phyloP scores from a whole-genome alignment of 2,888 invertebrate species.

The Hyposoter didymator region DNA sequence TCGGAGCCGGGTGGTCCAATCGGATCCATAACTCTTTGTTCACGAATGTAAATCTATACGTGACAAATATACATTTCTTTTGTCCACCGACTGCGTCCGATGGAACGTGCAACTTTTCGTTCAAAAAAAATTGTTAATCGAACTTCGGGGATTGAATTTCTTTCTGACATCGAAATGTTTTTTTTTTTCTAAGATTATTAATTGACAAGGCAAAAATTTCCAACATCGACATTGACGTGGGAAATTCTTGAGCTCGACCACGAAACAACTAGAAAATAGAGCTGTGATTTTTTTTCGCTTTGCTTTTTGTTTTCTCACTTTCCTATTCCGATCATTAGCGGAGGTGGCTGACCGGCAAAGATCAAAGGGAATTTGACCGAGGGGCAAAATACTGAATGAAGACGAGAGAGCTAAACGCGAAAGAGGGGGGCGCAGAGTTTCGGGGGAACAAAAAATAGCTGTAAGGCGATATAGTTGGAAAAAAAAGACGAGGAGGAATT shows the following conservation, averaged over 20 bases:
- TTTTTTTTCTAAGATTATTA: background rate
- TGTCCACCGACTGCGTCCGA: background rate
- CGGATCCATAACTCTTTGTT: constrained; percentile 15
- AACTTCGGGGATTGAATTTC: background rate
- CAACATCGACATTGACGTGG: background rate
- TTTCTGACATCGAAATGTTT: no score
- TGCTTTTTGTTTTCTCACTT: constrained; percentile 38
- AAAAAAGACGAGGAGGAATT: constrained; percentile 13
- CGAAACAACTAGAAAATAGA: constrained; percentile 33
- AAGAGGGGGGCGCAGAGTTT: constrained; percentile 13
- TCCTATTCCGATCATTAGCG: constrained; percentile 72
- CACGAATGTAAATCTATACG: constrained; percentile 7
- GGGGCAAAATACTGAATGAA: constrained; percentile 37
- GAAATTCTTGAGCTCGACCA: background rate
- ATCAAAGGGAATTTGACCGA: constrained; percentile 74
- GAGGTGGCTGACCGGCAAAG: constrained; percentile 76
- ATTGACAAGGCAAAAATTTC: background rate
- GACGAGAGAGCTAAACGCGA: background rate
- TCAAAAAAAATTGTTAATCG: background rate
- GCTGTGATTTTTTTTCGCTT: constrained; percentile 16
- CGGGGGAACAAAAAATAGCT: constrained; percentile 25
- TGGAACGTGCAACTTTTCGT: background rate
- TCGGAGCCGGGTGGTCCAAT: constrained; percentile 13
- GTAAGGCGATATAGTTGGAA: constrained; percentile 61
- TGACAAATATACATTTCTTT: constrained; percentile 2